These are phyloP conservation scores for Cataglyphis livida DNA, from an alignment of 2,888 invertebrate genomes.

Conservation along the genomic window DNA sequence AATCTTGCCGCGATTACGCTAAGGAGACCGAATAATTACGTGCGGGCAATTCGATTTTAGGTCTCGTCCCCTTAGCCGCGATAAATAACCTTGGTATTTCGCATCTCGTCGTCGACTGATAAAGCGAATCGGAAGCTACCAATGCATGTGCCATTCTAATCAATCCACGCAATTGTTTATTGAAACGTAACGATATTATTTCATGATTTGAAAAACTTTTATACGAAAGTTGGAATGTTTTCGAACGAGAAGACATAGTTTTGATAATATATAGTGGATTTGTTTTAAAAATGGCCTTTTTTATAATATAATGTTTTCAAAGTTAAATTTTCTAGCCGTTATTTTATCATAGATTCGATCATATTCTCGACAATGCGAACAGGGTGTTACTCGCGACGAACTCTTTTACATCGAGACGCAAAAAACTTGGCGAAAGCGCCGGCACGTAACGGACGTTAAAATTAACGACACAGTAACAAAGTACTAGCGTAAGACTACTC, in stretches of 20 bases:
- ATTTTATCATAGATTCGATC: not conserved
- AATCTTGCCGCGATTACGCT: conserved; percentile 82
- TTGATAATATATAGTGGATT: not conserved
- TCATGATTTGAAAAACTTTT: not conserved
- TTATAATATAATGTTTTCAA: not conserved
- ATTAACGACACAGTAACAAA: conserved; percentile 85
- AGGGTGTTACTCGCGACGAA: conserved; percentile 8
- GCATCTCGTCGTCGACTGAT: conserved; percentile 32
- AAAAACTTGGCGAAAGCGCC: conserved; percentile 82
- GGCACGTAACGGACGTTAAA: conserved; percentile 84
- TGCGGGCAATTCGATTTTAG: conserved; percentile 62
- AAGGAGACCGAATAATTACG: conserved; percentile 71
- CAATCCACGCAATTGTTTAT: not conserved
- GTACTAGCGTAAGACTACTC: conserved; percentile 80
- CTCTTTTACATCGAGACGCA: conserved; percentile 21
- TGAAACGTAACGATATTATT: not conserved
- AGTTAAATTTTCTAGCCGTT: not conserved
- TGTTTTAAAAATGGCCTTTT: not conserved
- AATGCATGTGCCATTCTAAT: not conserved
- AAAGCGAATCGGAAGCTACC: not conserved
- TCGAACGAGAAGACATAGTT: not conserved
- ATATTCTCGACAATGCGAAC: conserved; percentile 19
- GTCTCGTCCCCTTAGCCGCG: conserved; percentile 11
- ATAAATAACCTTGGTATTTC: conserved; percentile 26
- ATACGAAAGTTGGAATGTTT: not conserved